phyloP scores from a whole-genome alignment of 2,797 vertebrate genomes.

The Chiroxiphia lanceolata region DNA sequence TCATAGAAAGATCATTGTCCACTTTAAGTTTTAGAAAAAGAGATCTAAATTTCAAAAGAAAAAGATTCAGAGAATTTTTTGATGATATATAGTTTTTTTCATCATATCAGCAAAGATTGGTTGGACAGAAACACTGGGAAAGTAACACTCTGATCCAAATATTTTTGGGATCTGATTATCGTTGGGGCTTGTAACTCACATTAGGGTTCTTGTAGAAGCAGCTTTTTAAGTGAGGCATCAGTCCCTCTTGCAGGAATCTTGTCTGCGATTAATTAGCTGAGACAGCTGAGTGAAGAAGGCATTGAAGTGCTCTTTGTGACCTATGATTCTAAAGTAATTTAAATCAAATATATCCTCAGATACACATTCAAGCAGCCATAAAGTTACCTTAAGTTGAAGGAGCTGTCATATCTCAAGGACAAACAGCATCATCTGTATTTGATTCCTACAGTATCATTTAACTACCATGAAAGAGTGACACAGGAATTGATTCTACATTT shows the following conservation, averaged over 20 bases:
- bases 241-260: neutral
- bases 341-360: slow-evolving; percentile 22
- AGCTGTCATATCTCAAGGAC: slow-evolving; percentile 16
- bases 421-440: neutral
- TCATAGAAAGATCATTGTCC: neutral
- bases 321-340: slow-evolving; percentile 25
- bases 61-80: neutral
- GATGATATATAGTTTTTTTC: neutral
- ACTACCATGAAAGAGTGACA: neutral
- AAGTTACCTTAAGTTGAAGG: neutral
- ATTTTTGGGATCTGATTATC: neutral
- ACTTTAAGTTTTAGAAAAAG: neutral
- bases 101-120: neutral
- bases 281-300: neutral
- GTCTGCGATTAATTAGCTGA: neutral
- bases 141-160: neutral
- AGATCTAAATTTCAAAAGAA: neutral
- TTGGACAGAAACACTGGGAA: neutral
- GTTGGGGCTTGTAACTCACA: neutral
- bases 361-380: neutral
- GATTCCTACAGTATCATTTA: neutral
- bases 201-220: neutral
- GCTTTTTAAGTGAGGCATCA: neutral
- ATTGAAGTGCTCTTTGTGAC: slow-evolving; percentile 17
- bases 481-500: neutral